Conservation (phyloP, 2,888 invertebrate species). For the Sinopyrophorus schimmeli region DNA sequence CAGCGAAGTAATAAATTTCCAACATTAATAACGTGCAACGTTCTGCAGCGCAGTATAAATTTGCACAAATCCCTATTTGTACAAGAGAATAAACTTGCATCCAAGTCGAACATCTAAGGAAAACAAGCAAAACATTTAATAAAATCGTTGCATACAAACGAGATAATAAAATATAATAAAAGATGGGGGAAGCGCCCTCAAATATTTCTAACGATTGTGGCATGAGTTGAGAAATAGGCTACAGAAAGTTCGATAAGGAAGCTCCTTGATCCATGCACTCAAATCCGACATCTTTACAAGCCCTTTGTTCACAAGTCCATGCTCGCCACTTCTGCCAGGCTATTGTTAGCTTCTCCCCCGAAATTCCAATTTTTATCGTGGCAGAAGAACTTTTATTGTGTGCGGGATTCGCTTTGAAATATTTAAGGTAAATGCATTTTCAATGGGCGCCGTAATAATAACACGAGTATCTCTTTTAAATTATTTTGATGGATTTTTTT, state of each 20-base stretch:
- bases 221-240: conserved; percentile 3
- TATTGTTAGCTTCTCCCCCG: conserved; percentile 20
- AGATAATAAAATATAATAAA: too few relatives aligned
- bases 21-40: too few relatives aligned
- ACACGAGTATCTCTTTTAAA: conserved; percentile 13
- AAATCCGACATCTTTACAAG: conserved; percentile 23
- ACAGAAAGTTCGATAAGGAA: conserved; percentile 7
- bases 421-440: conserved; percentile 19
- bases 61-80: too few relatives aligned
- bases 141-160: too few relatives aligned
- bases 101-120: too few relatives aligned
- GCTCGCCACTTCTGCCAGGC: conserved; percentile 20
- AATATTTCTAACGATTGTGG: neutral
- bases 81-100: too few relatives aligned
- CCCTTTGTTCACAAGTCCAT: conserved; percentile 24
- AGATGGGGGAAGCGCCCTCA: too few relatives aligned
- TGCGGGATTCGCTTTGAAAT: conserved; percentile 8
- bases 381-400: conserved; percentile 20
- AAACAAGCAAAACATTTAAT: too few relatives aligned
- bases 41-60: too few relatives aligned
- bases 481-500: too few relatives aligned
- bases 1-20: too few relatives aligned
- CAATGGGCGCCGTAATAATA: conserved; percentile 12
- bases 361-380: conserved; percentile 20
- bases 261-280: conserved; percentile 18